Evolutionary conservation across 35 echinoderm and acorn worm species (phyloP).

Genomic region (Stichopus chloronotus): DNA sequence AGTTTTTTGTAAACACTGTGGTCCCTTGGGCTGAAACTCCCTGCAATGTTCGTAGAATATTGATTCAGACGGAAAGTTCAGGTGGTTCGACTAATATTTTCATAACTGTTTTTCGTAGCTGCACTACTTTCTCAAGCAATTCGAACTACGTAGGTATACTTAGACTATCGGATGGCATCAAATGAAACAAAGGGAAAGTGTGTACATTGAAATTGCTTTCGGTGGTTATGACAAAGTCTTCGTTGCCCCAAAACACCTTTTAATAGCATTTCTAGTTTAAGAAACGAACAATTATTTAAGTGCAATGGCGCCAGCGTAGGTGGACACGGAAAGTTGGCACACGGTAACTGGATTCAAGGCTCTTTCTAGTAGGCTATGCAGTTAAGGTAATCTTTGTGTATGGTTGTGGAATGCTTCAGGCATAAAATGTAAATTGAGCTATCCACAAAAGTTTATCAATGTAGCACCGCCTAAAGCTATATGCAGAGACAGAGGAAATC

Average conservation of each 20-base stretch:
- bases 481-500: background rate
- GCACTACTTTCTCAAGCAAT: background rate
- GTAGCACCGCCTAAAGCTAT: background rate
- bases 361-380: background rate
- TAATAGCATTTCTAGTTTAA: background rate
- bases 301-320: background rate
- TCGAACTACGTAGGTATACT: background rate
- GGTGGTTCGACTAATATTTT: slow-evolving; percentile 11
- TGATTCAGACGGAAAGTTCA: background rate
- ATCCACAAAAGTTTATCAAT: background rate
- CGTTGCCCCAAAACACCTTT: background rate
- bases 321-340: background rate
- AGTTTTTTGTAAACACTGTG: background rate
- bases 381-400: background rate
- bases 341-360: background rate
- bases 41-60: background rate
- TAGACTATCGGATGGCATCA: background rate
- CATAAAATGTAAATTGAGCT: background rate
- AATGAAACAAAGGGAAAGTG: background rate
- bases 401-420: background rate
- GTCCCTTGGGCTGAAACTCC: slow-evolving; percentile 13
- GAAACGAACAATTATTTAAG: background rate
- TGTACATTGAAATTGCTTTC: background rate
- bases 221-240: background rate
- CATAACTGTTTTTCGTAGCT: slow-evolving; percentile 6